These are phyloP conservation scores for Macaria liturata DNA, from an alignment of 2,888 invertebrate genomes.

Conservation along the genomic window DNA sequence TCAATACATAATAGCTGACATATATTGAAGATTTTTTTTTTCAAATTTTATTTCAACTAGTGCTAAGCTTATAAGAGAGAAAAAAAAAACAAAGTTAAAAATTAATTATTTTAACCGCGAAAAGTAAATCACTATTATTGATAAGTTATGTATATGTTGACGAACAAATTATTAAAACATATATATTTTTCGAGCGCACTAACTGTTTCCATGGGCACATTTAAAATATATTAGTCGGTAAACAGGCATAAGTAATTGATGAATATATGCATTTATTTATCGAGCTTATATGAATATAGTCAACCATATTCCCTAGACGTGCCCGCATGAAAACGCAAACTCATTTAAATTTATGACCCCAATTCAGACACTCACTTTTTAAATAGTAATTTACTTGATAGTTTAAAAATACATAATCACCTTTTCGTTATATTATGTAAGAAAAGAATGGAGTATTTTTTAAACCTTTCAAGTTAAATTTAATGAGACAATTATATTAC, in stretches of 20 bases:
- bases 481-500: no score
- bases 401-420: no score
- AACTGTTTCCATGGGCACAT: conserved; percentile 15
- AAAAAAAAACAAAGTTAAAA: conserved; percentile 29
- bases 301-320: not conserved
- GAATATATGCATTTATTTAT: conserved; percentile 1
- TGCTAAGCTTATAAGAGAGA: conserved; percentile 29
- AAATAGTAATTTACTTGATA: not conserved
- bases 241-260: conserved; percentile 1
- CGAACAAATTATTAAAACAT: conserved; percentile 1
- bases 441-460: no score
- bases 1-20: conserved; percentile 24
- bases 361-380: not conserved
- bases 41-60: conserved; percentile 24
- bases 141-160: conserved; percentile 20
- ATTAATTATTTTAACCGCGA: conserved; percentile 22
- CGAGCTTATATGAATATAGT: conserved; percentile 1
- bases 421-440: no score
- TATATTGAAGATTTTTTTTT: conserved; percentile 26
- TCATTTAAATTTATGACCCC: not conserved
- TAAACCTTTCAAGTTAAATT: no score
- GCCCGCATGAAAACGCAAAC: not conserved
- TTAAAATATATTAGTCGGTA: conserved; percentile 5
- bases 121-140: conserved; percentile 11
- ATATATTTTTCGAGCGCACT: conserved; percentile 10